These are phyloP conservation scores for Cheilosia scutellata DNA, from an alignment of 2,888 invertebrate species.

Conservation along the genomic window DNA sequence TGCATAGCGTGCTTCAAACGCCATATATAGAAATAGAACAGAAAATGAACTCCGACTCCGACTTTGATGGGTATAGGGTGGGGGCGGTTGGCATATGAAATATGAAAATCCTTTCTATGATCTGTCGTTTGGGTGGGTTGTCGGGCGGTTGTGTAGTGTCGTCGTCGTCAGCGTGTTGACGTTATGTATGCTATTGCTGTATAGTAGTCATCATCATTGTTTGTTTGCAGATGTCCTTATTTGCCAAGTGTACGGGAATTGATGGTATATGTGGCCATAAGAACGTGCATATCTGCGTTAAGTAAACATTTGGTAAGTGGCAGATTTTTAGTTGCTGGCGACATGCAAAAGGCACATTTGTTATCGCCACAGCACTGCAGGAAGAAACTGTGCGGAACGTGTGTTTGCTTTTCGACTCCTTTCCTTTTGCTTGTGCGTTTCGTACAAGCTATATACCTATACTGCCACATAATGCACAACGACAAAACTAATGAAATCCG, in stretches of 20 bases:
- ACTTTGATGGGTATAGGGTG: neutral
- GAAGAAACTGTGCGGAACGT: slow-evolving; percentile 10
- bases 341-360: slow-evolving; percentile 62
- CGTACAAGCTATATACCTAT: no score
- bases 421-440: slow-evolving; percentile 22
- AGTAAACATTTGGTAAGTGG: slow-evolving; percentile 58
- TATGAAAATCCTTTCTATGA: slow-evolving; percentile 65
- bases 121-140: slow-evolving; percentile 25
- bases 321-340: slow-evolving; percentile 52
- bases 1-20: slow-evolving; percentile 9
- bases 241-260: slow-evolving; percentile 52
- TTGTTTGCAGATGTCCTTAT: slow-evolving; percentile 68
- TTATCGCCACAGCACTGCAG: slow-evolving; percentile 27
- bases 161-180: slow-evolving; percentile 6
- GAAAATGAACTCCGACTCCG: slow-evolving; percentile 23
- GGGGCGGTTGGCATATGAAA: slow-evolving; percentile 40
- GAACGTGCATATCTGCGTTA: slow-evolving; percentile 62
- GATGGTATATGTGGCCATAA: slow-evolving; percentile 51
- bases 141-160: slow-evolving; percentile 12
- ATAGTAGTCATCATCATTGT: slow-evolving; percentile 40
- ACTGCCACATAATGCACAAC: neutral
- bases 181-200: neutral
- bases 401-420: slow-evolving; percentile 21
- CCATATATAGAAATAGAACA: neutral
- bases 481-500: slow-evolving; percentile 33